Conservation (phyloP, 2,113 vertebrate species). For the Rhabdornis inornatus region DNA sequence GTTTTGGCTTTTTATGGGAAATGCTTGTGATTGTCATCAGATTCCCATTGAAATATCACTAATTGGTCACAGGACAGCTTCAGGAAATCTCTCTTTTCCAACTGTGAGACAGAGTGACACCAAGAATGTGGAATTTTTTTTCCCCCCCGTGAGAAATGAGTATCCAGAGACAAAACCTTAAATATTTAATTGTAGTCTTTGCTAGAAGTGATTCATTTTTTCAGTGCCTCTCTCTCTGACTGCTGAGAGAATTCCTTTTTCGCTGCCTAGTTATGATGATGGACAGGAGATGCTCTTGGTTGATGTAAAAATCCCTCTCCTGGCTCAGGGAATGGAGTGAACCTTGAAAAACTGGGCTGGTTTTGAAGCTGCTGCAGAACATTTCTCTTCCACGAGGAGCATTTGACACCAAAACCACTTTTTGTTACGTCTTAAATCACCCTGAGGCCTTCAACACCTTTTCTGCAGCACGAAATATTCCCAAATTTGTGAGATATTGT, state of each 20-base stretch:
- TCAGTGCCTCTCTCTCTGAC: background rate
- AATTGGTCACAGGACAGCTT: background rate
- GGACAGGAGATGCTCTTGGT: background rate
- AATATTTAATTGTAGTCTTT: background rate
- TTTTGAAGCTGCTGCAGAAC: background rate
- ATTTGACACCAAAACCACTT: background rate
- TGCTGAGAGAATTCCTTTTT: background rate
- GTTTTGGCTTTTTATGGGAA: background rate
- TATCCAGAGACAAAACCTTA: background rate
- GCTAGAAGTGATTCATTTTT: background rate
- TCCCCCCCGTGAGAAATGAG: background rate
- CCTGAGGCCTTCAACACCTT: background rate
- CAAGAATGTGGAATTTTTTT: background rate
- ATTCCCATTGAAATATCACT: background rate
- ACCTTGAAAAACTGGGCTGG: background rate
- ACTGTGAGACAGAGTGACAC: background rate
- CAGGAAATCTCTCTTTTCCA: background rate
- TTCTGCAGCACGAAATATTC: background rate
- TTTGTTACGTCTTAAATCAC: fast-evolving
- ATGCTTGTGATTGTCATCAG: background rate
- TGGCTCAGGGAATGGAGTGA: background rate
- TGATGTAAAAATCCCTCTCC: background rate
- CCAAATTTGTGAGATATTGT: fast-evolving
- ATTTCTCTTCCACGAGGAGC: background rate
- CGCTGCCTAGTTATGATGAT: fast-evolving